Percentiles rank a stretch among this genome's conserved stretches.
Evolutionary conservation across 2,113 vertebrate genomes (phyloP).

Genomic region (Dicerorhinus sumatrensis): DNA sequence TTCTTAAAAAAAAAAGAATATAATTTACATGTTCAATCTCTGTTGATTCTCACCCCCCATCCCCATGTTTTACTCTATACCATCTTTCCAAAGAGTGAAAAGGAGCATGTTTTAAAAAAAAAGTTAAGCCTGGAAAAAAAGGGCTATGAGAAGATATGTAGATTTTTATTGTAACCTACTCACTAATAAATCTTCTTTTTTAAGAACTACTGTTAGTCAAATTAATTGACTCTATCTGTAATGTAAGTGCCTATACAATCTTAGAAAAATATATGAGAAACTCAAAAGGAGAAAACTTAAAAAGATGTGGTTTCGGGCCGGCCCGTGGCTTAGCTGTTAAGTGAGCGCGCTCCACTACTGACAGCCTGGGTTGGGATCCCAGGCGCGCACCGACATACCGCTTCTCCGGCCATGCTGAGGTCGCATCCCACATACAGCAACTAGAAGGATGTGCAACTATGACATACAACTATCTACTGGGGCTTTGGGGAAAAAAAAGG

Average conservation of each 20-base stretch:
- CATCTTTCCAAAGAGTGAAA: background rate
- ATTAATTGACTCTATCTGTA: background rate
- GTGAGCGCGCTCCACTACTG: too few relatives aligned
- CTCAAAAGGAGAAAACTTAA: background rate
- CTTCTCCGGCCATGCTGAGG: too few relatives aligned
- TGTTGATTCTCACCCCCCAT: background rate
- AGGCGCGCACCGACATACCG: too few relatives aligned
- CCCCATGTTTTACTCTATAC: background rate
- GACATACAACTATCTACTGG: too few relatives aligned
- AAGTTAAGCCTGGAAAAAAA: background rate
- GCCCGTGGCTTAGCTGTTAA: too few relatives aligned
- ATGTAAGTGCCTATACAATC: background rate
- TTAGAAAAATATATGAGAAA: constrained; percentile 30
- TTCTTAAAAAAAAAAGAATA: constrained; percentile 30
- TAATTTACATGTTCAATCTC: background rate
- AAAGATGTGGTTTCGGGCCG: background rate
- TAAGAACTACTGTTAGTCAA: background rate
- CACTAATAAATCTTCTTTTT: background rate
- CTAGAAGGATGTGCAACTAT: too few relatives aligned
- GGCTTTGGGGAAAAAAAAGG: too few relatives aligned
- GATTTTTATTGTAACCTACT: background rate
- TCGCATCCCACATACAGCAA: too few relatives aligned
- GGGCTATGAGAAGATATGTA: background rate
- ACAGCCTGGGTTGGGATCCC: too few relatives aligned
- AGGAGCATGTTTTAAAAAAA: background rate